These are phyloP conservation scores for Hyperoplus lanceolatus DNA, from an alignment of 2,797 vertebrate species.

Conservation along the genomic window DNA sequence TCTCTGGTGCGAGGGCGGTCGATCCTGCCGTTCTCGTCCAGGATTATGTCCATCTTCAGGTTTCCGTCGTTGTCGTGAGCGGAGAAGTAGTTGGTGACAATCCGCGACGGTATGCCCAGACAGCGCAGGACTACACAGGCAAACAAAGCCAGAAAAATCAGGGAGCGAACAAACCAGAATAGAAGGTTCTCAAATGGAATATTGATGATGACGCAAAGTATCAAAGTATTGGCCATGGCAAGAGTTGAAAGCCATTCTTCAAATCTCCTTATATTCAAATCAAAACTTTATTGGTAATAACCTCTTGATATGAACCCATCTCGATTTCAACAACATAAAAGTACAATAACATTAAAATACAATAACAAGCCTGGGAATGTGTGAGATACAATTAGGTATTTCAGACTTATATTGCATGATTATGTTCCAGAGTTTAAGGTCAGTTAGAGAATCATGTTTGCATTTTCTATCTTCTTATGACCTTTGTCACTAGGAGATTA, in stretches of 20 bases:
- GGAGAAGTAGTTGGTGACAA: conserved; percentile 94
- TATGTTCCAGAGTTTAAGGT: background rate
- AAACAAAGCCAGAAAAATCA: background rate
- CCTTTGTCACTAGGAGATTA: background rate
- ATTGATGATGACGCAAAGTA: background rate
- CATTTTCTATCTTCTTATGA: background rate
- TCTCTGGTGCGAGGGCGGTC: conserved; percentile 90
- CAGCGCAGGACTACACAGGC: conserved; percentile 90
- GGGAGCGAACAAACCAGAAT: accelerated
- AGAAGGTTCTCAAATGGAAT: background rate
- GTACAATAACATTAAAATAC: too few relatives aligned
- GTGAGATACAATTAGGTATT: background rate
- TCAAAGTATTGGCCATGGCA: background rate
- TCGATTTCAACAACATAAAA: too few relatives aligned
- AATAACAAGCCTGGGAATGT: too few relatives aligned
- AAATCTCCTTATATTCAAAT: background rate
- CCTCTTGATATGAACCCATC: too few relatives aligned
- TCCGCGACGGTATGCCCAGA: conserved; percentile 92
- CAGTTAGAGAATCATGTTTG: background rate
- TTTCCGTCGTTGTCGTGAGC: conserved; percentile 97
- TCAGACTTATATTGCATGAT: background rate
- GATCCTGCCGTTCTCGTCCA: conserved; percentile 90
- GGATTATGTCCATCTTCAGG: conserved; percentile 91
- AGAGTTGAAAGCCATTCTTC: background rate
- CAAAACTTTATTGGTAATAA: background rate